Evolutionary conservation across 2,113 vertebrate genomes (phyloP), one percentile per base, ranked within the genome.

Genomic region (Lampris incognitus): DNA sequence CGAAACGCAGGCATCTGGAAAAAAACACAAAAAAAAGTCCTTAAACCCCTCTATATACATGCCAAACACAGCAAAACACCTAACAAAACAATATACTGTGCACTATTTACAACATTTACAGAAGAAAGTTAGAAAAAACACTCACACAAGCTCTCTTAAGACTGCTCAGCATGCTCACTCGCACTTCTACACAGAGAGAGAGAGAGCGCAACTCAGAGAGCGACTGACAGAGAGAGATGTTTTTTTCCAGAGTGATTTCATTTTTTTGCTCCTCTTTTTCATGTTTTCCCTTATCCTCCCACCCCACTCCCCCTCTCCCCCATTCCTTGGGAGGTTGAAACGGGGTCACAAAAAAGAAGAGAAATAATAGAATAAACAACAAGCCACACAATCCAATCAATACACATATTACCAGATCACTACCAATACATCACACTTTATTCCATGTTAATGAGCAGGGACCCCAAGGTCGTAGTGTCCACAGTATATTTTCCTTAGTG

Each of bases 221-320:
- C 73, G 59, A 60, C 58, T 66, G 60, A 54, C 13, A 36, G 64
- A 63, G 41, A 5, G 50, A 51, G 10, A 51, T 46, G 7, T 46
- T n/a, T n/a, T n/a, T n/a, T n/a, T n/a, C n/a, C n/a, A n/a, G n/a
- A n/a, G n/a, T n/a, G n/a, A n/a, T n/a, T n/a, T n/a, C n/a, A 13
- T 54, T 4, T 13, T 9, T 54, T 54, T 4, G 13, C 51, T 13
- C 10, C 51, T 54, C 10, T 13, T 4, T 13, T 49, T 3, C n/a
- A 40, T 37, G 1, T 36, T 50, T 10, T 1, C 60, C 37, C 9
- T 51, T 56, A 37, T 50, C 3, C 51, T 49, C 3, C 3, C n/a
- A 5, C 4, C 68, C 58, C 66, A 44, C 52, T 46, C 11, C 6
- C 46, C 13, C 36, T 9, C 6, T 37, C 0, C 9, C 10, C 38